Conservation (phyloP, 2,113 vertebrate species). For the Aramus guarauna region DNA sequence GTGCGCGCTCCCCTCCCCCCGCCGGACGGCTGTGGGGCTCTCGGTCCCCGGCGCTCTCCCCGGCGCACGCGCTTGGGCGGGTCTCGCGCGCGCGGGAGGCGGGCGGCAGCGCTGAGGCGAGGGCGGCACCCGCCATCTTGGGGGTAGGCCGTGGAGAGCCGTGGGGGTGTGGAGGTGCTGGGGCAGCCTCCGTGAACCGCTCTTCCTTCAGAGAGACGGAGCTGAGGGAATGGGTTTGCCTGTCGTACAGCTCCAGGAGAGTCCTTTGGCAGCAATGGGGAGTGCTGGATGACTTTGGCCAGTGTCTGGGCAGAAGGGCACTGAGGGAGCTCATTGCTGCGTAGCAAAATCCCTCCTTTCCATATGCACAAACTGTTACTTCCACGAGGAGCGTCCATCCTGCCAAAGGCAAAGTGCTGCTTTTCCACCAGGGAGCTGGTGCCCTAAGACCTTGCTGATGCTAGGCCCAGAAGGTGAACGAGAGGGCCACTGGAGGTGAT, state of each 20-base stretch:
- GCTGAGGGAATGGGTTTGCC: no score
- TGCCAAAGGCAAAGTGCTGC: neutral
- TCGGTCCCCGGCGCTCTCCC: no score
- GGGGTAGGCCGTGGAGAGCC: accelerated
- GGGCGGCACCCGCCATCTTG: neutral
- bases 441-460: neutral
- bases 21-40: neutral
- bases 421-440: neutral
- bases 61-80: neutral
- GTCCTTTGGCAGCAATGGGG: neutral
- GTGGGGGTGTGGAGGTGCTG: accelerated
- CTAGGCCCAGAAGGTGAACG: neutral
- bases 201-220: accelerated
- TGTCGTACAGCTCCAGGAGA: accelerated
- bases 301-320: accelerated
- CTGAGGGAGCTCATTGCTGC: accelerated
- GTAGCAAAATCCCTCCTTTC: neutral
- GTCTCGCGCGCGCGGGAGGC: neutral
- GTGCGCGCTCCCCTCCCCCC: neutral
- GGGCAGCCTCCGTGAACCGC: accelerated
- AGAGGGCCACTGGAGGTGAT: neutral
- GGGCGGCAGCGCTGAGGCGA: neutral
- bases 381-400: neutral
- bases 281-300: neutral
- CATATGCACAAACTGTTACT: accelerated